A percentile compares a stretch with the other conserved stretches of the same genome.
phyloP scores from a whole-genome alignment of 2,113 vertebrate genomes.

The Odobenus rosmarus region DNA sequence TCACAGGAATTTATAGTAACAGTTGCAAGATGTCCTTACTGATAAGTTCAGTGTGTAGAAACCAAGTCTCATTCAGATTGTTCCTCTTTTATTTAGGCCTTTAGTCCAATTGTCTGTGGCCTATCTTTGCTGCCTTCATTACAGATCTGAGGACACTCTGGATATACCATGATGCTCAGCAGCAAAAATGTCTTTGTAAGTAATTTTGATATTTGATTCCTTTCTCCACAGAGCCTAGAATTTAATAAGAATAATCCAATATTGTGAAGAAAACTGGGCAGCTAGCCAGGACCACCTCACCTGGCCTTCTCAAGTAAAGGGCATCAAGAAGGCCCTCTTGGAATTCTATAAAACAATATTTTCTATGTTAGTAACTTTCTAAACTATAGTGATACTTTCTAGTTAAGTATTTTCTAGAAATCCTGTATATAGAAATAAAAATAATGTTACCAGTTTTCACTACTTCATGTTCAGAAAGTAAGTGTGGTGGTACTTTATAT shows the following conservation, averaged over 20 bases:
- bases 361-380: neutral
- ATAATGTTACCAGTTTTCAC: neutral
- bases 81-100: neutral
- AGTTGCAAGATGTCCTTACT: neutral
- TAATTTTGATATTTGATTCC: neutral
- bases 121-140: neutral
- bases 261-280: neutral
- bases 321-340: neutral
- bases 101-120: neutral
- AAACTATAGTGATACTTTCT: neutral
- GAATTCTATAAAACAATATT: neutral
- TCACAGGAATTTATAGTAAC: neutral
- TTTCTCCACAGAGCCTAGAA: neutral
- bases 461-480: neutral
- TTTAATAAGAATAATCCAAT: neutral
- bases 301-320: neutral
- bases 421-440: neutral
- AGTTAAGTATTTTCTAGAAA: neutral
- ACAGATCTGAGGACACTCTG: neutral
- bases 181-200: neutral
- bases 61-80: neutral
- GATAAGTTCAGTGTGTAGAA: neutral
- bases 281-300: neutral
- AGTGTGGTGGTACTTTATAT: neutral
- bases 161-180: neutral